phyloP scores from a whole-genome alignment of 2,888 invertebrate species.

The Scaptomyza polygonia region DNA sequence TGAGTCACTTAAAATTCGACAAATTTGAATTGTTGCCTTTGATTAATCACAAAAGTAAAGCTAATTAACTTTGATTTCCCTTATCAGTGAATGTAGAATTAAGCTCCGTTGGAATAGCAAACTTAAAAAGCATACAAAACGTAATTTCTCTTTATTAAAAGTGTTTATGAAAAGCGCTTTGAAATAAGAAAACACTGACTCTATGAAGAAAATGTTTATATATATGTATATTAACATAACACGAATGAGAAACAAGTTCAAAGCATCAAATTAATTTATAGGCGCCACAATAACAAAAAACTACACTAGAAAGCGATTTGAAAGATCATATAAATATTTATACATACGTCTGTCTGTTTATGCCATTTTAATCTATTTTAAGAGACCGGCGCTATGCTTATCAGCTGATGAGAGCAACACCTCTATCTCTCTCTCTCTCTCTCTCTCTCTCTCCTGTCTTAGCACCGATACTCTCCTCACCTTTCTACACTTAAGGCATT shows the following conservation, averaged over 20 bases:
- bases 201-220: no score
- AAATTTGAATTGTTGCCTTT: no score
- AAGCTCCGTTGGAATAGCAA: no score
- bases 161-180: no score
- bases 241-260: conserved; percentile 49
- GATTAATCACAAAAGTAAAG: no score
- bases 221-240: no score
- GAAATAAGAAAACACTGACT: no score
- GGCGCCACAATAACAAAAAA: conserved; percentile 34
- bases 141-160: no score
- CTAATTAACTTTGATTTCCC: no score
- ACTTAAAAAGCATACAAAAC: no score
- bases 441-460: conserved; percentile 3
- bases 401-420: conserved; percentile 35
- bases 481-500: neutral
- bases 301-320: conserved; percentile 30
- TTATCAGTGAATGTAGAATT: no score
- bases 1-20: neutral
- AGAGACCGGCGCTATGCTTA: conserved; percentile 51
- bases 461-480: neutral
- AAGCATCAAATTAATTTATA: conserved; percentile 41
- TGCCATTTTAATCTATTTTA: conserved; percentile 42
- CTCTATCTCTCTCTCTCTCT: conserved; percentile 21
- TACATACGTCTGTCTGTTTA: conserved; percentile 14
- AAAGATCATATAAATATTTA: conserved; percentile 24